These are phyloP conservation scores for Cydia amplana DNA, from an alignment of 1,140 invertebrate species.

Conservation along the genomic window DNA sequence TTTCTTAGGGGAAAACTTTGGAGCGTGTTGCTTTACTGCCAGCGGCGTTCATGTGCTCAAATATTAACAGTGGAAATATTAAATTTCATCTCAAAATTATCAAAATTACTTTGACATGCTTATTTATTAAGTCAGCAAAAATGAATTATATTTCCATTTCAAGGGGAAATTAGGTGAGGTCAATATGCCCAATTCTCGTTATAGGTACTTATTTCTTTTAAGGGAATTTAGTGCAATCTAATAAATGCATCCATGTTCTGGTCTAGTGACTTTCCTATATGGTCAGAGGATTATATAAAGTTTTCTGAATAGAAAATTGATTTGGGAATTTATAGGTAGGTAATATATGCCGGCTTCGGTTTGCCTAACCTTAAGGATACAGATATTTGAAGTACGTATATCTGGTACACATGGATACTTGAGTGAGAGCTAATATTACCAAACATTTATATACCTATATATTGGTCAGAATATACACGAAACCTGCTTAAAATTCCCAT, in stretches of 20 bases:
- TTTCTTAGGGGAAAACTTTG: slow-evolving; percentile 48
- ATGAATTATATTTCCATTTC: not conserved
- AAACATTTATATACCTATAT: not conserved
- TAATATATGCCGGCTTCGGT: too few relatives aligned
- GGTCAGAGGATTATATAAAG: too few relatives aligned
- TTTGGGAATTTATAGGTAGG: too few relatives aligned
- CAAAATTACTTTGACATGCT: not conserved
- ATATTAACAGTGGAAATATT: slow-evolving; percentile 51
- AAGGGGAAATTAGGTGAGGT: not conserved
- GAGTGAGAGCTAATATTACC: not conserved
- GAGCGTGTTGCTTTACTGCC: slow-evolving; percentile 42
- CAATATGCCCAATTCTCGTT: not conserved
- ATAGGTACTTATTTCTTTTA: too few relatives aligned
- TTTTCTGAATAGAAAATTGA: too few relatives aligned
- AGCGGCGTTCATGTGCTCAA: slow-evolving; percentile 42
- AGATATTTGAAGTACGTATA: too few relatives aligned
- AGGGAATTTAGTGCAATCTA: too few relatives aligned
- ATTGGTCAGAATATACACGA: not conserved
- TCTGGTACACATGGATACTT: not conserved
- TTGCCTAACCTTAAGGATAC: too few relatives aligned
- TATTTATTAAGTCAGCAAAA: not conserved
- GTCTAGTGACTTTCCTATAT: too few relatives aligned
- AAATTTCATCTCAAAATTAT: slow-evolving; percentile 39
- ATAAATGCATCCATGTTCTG: too few relatives aligned
- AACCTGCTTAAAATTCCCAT: slow-evolving; percentile 4